Conservation (phyloP, 2,888 invertebrate genomes). For the Melieria crassipennis region DNA sequence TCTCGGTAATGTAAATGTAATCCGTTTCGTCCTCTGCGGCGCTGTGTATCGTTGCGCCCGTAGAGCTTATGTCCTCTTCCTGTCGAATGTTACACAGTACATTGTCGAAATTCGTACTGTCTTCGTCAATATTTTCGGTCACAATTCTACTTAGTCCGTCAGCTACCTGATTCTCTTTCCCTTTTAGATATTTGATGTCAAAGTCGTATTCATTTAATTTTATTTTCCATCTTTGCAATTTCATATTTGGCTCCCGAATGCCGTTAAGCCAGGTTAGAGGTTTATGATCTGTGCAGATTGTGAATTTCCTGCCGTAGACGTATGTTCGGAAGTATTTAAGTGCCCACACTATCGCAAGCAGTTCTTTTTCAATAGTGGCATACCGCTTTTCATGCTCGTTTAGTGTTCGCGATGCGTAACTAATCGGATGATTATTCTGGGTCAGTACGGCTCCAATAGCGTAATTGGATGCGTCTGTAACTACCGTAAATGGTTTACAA, state of each 20-base stretch:
- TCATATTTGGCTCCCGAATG: conserved; percentile 55
- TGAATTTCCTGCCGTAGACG: conserved; percentile 44
- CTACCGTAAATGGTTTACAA: background rate
- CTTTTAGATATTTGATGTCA: conserved; percentile 33
- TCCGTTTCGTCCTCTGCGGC: background rate
- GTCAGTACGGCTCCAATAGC: conserved; percentile 25
- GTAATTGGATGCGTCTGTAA: conserved; percentile 17
- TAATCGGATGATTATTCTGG: conserved; percentile 38
- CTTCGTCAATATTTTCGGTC: too few relatives aligned
- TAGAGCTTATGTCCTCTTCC: background rate
- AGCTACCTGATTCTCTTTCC: conserved; percentile 29
- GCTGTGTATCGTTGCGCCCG: background rate
- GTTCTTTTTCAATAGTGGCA: conserved; percentile 44
- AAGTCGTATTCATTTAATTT: conserved; percentile 34
- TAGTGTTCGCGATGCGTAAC: conserved; percentile 40
- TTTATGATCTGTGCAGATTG: conserved; percentile 37
- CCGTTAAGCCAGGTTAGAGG: conserved; percentile 34
- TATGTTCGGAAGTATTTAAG: conserved; percentile 43
- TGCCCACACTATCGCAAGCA: conserved; percentile 38
- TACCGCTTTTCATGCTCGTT: conserved; percentile 41
- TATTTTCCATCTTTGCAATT: conserved; percentile 47
- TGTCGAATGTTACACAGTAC: background rate
- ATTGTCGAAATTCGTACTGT: conserved; percentile 3
- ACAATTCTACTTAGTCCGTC: conserved; percentile 46
- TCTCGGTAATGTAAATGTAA: conserved; percentile 6